These are phyloP conservation scores for Mesochorus sp. DNA, from an alignment of 2,888 invertebrate species.

Conservation along the genomic window DNA sequence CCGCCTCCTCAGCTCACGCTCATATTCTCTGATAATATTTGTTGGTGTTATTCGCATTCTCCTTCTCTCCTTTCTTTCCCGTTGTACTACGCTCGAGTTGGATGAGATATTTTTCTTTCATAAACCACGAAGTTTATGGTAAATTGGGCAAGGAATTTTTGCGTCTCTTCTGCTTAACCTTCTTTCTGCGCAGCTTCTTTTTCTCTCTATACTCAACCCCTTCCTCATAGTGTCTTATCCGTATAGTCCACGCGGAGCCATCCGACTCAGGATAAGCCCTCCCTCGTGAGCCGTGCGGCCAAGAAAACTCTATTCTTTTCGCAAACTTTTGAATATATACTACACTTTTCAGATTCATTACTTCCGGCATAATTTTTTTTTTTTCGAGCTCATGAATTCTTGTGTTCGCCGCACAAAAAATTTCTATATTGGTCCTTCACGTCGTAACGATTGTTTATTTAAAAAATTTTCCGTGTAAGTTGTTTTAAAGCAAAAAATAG, in stretches of 20 bases:
- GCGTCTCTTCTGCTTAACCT: conserved; percentile 43
- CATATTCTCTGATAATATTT: conserved; percentile 49
- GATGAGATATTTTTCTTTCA: conserved; percentile 69
- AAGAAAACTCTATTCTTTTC: conserved; percentile 22
- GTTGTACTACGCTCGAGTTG: conserved; percentile 52
- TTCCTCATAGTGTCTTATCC: conserved; percentile 26
- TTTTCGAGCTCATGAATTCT: background rate
- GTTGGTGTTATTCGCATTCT: background rate
- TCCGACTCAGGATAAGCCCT: conserved; percentile 29
- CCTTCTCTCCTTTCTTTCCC: background rate
- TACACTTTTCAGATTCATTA: conserved; percentile 14
- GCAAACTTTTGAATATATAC: conserved; percentile 8
- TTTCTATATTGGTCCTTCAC: background rate
- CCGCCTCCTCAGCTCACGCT: conserved; percentile 35
- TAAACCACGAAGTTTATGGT: conserved; percentile 73
- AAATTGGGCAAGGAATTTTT: conserved; percentile 72
- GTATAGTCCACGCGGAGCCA: conserved; percentile 15
- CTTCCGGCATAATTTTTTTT: conserved; percentile 2
- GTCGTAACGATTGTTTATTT: background rate
- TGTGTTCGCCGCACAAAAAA: background rate
- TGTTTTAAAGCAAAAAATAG: no score
- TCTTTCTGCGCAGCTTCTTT: conserved; percentile 29
- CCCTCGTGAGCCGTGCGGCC: background rate
- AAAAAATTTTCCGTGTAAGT: no score
- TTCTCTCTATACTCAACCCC: conserved; percentile 3